Base-by-base conservation (phyloP, 2,113 vertebrate genomes). In the Equus przewalskii region DNA sequence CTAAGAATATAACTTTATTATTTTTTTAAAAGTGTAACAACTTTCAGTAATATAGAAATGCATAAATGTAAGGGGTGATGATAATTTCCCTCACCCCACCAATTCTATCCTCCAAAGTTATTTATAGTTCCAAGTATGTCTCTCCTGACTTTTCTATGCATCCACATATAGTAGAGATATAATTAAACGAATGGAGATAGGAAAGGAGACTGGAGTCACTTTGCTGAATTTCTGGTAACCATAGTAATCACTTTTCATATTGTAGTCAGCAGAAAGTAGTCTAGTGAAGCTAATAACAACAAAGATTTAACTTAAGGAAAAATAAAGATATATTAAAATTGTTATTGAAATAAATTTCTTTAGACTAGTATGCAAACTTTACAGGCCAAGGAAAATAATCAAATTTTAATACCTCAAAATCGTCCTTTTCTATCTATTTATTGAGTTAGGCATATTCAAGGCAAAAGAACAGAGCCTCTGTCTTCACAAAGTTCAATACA, bases 271-370 rank as follows among this genome's bases (percentile, higher is more conserved):
- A 49, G 51, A 86, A 81, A 79, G 75, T n/a, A 67, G 56, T 15
- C 46, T 93, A 85, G 44, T 41, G 56, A 97, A 65, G 36, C 30
- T 70, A 82, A 93, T 51, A 62, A 76, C 41, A 88, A 76, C 21
- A 88, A 91, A 81, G 16, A 87, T 82, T 85, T 92, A 91, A 81
- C n/a, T 75, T 75, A 91, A 81, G 28, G 41, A 65, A 85, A 90
- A 96, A 94, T 78, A 89, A 36, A 81, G 3, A 36, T 67, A 72
- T 13, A 88, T 60, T 72, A 44, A 93, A 81, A 91, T 2, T 81
- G 15, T 86, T 86, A 54, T 2, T 90, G 80, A 87, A 83, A 79
- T 83, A 76, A 26, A 88, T 76, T 81, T 89, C 81, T 92, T 88
- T 36, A 87, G 24, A 91, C 30, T 86, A 7, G 18, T 82, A n/a